Evolutionary conservation across 2,888 invertebrate genomes (phyloP).

Genomic region (Scaptomyza flava): DNA sequence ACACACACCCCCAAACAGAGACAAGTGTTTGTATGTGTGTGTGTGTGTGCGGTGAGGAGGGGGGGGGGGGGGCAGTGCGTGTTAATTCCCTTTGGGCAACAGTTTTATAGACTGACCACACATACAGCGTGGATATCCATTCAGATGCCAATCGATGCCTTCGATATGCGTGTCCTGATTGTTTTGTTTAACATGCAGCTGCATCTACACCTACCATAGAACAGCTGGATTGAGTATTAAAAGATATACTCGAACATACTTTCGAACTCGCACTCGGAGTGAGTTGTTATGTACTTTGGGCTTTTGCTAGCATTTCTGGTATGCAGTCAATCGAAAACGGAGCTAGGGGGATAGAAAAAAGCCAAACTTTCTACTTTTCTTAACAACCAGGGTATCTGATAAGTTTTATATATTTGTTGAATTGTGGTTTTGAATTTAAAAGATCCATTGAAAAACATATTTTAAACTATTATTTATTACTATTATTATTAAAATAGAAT

Average conservation of each 20-base stretch:
- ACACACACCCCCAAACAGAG: conserved; percentile 14
- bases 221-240: conserved; percentile 1
- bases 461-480: too few species aligned
- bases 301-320: conserved; percentile 15
- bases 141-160: conserved; percentile 47
- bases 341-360: not conserved
- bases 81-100: conserved; percentile 74
- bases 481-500: too few species aligned
- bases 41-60: too few species aligned
- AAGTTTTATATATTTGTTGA: not conserved
- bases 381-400: not conserved
- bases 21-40: conserved; percentile 2
- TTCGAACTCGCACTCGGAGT: not conserved
- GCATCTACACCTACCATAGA: conserved; percentile 11
- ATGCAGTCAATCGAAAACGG: not conserved
- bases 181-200: conserved; percentile 65
- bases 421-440: too few species aligned
- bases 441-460: too few species aligned
- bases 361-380: not conserved
- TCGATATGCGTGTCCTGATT: conserved; percentile 59
- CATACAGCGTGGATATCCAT: conserved; percentile 31
- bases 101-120: conserved; percentile 74
- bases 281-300: conserved; percentile 16
- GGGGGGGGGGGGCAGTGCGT: conserved; percentile 40
- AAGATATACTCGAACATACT: conserved; percentile 6